A percentile compares a stretch with the other conserved stretches of the same genome.
phyloP scores from a whole-genome alignment of 2,888 invertebrate genomes.

The Zhengitettix transpicula region DNA sequence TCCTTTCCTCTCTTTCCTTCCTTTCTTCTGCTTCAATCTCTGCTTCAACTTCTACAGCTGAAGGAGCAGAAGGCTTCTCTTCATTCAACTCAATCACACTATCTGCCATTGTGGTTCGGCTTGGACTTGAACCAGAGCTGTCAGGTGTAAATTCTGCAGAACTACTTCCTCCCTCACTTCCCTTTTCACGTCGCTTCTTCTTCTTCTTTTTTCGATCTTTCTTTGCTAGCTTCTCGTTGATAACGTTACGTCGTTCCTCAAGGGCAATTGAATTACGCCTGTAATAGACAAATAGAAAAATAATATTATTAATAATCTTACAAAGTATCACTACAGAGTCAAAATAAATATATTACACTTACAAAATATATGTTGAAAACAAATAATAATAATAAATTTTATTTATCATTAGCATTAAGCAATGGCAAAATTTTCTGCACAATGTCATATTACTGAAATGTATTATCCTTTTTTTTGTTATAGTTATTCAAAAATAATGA shows the following conservation, averaged over 20 bases:
- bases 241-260: slow-evolving; percentile 47
- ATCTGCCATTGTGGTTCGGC: slow-evolving; percentile 17
- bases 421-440: too few relatives aligned
- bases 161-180: slow-evolving; percentile 20
- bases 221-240: slow-evolving; percentile 55
- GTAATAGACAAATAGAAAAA: background rate
- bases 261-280: slow-evolving; percentile 45
- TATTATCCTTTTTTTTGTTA: too few relatives aligned
- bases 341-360: too few relatives aligned
- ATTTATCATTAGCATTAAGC: too few relatives aligned
- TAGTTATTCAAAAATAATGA: too few relatives aligned
- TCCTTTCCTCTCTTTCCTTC: slow-evolving; percentile 49
- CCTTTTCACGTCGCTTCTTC: slow-evolving; percentile 37
- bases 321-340: too few relatives aligned
- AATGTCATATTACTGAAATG: too few relatives aligned
- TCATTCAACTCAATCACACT: slow-evolving; percentile 15
- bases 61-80: slow-evolving; percentile 1
- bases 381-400: too few relatives aligned
- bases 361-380: too few relatives aligned
- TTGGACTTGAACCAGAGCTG: slow-evolving; percentile 4
- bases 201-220: slow-evolving; percentile 58
- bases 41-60: slow-evolving; percentile 25
- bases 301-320: too few relatives aligned
- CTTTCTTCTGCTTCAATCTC: slow-evolving; percentile 43
- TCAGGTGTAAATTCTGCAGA: slow-evolving; percentile 15